A percentile compares a stretch with the other conserved stretches of the same genome.
Evolutionary conservation across 2,888 invertebrate genomes (phyloP).

Genomic region (Hyppa rectilinea): DNA sequence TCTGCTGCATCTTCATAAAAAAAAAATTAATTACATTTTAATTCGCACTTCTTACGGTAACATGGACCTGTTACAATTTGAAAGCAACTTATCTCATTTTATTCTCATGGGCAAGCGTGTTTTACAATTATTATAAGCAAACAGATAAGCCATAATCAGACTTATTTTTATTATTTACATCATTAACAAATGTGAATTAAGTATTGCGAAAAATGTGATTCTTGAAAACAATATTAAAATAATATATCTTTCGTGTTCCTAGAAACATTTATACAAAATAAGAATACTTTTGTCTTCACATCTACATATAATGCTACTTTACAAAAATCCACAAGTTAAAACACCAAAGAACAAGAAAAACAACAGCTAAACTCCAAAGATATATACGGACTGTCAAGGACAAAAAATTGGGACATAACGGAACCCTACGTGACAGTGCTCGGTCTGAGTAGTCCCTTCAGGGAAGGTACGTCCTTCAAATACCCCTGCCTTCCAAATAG

Average conservation of each 20-base stretch:
- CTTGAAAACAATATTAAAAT: no score
- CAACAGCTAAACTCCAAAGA: constrained; percentile 59
- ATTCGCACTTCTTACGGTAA: constrained; percentile 28
- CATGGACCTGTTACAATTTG: constrained; percentile 14
- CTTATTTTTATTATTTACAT: constrained; percentile 19
- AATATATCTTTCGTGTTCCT: no score
- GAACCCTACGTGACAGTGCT: constrained; percentile 78
- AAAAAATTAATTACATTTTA: constrained; percentile 45
- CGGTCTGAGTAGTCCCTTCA: constrained; percentile 68
- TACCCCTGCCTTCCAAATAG: constrained; percentile 67
- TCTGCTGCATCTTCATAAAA: constrained; percentile 27
- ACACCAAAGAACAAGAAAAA: constrained; percentile 37
- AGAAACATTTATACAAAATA: no score
- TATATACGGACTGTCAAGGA: constrained; percentile 72
- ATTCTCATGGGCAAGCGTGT: constrained; percentile 46
- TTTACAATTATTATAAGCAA: constrained; percentile 38
- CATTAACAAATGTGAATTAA: background rate
- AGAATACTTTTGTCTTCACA: no score
- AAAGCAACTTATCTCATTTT: constrained; percentile 39
- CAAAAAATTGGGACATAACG: constrained; percentile 84
- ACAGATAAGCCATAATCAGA: constrained; percentile 15
- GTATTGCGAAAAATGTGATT: no score
- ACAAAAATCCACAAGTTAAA: constrained; percentile 19
- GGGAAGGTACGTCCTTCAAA: constrained; percentile 67
- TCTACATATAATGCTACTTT: no score